Evolutionary conservation across 2,888 invertebrate species (phyloP).

Genomic region (Oligia fasciuncula): DNA sequence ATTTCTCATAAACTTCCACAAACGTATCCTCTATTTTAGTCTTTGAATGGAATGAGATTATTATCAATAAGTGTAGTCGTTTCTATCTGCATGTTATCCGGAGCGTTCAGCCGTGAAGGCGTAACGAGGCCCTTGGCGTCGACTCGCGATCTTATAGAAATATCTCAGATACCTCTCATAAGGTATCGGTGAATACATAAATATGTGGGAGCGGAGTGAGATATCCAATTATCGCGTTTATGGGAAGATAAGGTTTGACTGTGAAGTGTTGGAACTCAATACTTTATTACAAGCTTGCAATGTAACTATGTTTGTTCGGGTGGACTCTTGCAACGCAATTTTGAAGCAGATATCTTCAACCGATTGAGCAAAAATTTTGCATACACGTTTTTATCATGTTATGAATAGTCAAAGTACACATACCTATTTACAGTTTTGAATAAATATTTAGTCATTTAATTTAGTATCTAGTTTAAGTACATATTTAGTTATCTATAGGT

Average conservation of each 20-base stretch:
- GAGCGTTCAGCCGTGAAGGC: conserved; percentile 59
- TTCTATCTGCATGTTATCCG: conserved; percentile 52
- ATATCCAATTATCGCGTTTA: conserved; percentile 55
- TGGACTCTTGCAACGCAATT: no score
- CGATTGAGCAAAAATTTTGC: no score
- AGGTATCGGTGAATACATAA: conserved; percentile 51
- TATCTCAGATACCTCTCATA: conserved; percentile 52
- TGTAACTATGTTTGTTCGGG: no score
- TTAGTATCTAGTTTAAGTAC: no score
- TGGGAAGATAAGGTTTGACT: background rate
- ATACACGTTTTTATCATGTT: background rate
- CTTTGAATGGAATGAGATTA: conserved; percentile 47
- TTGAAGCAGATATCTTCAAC: no score
- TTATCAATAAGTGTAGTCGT: conserved; percentile 60
- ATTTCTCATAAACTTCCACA: background rate
- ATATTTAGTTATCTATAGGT: no score
- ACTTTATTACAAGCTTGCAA: background rate
- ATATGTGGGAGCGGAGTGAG: conserved; percentile 43
- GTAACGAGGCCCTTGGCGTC: conserved; percentile 60
- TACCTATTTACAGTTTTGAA: background rate
- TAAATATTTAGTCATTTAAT: no score
- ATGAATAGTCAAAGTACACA: background rate
- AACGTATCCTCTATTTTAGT: conserved; percentile 2
- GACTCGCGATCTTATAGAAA: conserved; percentile 54
- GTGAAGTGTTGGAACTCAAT: conserved; percentile 8